Evolutionary conservation across 1,140 invertebrate species (phyloP).

Genomic region (Portunus trituberculatus): DNA sequence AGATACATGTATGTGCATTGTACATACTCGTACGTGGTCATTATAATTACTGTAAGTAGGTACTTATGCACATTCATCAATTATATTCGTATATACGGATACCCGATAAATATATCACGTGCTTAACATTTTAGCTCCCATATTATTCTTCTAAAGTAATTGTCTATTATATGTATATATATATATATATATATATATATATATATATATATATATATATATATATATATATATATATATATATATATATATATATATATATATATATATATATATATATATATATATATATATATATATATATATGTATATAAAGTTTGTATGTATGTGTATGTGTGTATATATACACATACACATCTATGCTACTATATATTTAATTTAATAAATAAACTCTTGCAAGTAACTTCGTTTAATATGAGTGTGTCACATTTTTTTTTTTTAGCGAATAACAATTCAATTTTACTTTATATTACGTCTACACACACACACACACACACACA

Average conservation of each 20-base stretch:
- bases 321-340: conserved; percentile 50
- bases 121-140: too few species aligned
- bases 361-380: neutral
- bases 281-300: conserved; percentile 56
- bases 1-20: too few species aligned
- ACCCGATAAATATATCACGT: too few species aligned
- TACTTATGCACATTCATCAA: neutral
- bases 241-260: too few species aligned
- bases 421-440: neutral
- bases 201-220: too few species aligned
- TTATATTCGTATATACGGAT: neutral
- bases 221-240: too few species aligned
- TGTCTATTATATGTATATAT: too few species aligned
- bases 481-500: too few species aligned
- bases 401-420: neutral
- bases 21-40: too few species aligned
- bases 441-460: neutral
- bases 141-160: too few species aligned
- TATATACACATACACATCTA: conserved; percentile 37
- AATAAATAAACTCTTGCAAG: conserved; percentile 8
- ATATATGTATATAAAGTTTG: neutral
- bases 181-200: too few species aligned
- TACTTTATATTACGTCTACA: neutral
- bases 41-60: too few species aligned
- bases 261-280: neutral